Conservation (phyloP, 2,113 vertebrate genomes). For the Bufo gargarizans region DNA sequence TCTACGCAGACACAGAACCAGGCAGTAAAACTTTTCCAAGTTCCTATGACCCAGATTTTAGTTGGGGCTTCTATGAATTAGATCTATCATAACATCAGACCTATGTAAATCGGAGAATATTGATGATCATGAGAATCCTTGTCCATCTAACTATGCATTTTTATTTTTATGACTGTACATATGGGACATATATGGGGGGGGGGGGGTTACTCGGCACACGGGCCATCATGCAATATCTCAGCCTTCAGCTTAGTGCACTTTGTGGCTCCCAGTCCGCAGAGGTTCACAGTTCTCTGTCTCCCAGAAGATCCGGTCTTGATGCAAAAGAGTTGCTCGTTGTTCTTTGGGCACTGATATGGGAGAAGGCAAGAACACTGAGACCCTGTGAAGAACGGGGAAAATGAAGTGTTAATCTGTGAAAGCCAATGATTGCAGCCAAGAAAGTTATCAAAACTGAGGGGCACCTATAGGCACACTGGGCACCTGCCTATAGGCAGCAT, state of each 20-base stretch:
- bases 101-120: no score
- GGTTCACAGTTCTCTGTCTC: constrained; percentile 63
- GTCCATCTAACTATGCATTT: background rate
- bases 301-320: constrained; percentile 54
- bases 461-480: no score
- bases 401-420: background rate
- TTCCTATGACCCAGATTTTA: no score
- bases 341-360: constrained; percentile 70
- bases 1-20: background rate
- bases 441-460: no score
- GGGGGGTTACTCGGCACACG: constrained; percentile 62
- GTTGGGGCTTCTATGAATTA: no score
- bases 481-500: no score
- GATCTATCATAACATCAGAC: no score
- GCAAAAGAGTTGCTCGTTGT: constrained; percentile 65
- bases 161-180: background rate
- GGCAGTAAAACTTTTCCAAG: background rate
- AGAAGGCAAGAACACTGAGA: constrained; percentile 71
- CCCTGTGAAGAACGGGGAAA: constrained; percentile 16
- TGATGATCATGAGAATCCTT: background rate
- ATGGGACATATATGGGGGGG: background rate
- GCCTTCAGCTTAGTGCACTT: constrained; percentile 68
- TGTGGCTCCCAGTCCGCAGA: constrained; percentile 71
- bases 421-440: background rate
- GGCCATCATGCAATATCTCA: constrained; percentile 63